phyloP scores from a whole-genome alignment of 92 coral and sea anemone genomes.

The Desmophyllum pertusum region DNA sequence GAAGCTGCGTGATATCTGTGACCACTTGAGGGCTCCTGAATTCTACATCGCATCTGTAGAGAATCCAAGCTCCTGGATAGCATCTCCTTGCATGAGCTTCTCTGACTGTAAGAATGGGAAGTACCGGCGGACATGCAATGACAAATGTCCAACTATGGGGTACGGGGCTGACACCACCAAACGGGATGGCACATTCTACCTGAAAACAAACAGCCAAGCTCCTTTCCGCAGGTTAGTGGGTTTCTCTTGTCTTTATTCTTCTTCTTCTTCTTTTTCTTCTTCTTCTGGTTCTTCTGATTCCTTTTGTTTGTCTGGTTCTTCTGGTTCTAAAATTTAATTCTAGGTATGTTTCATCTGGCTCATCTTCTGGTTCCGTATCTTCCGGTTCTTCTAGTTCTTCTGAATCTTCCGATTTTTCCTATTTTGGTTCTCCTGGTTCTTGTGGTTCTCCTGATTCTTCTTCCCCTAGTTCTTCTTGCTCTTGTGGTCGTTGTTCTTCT shows the following conservation, averaged over 20 bases:
- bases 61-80: constrained; percentile 41
- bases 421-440: not conserved
- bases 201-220: constrained; percentile 25
- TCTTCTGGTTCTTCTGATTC: not conserved
- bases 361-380: no score
- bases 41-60: constrained; percentile 54
- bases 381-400: no score
- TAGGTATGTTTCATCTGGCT: no score
- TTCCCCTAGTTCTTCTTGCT: no score
- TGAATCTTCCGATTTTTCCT: not conserved
- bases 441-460: no score
- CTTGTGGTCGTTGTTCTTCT: not conserved
- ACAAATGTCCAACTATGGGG: constrained; percentile 55
- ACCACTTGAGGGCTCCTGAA: constrained; percentile 53
- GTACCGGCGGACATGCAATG: constrained; percentile 17
- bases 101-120: constrained; percentile 44
- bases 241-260: not conserved
- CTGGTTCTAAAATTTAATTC: no score
- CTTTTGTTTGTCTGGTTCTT: not conserved
- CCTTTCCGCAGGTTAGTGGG: constrained; percentile 40
- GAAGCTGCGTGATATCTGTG: constrained; percentile 39
- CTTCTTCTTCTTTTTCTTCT: not conserved
- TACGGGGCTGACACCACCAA: constrained; percentile 45
- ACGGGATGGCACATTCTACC: constrained; percentile 5
- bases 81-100: constrained; percentile 41